Percentiles rank a stretch among this genome's conserved stretches.
These are phyloP conservation scores for Manacus vitellinus DNA, from an alignment of 2,113 vertebrate species.

Conservation along the genomic window DNA sequence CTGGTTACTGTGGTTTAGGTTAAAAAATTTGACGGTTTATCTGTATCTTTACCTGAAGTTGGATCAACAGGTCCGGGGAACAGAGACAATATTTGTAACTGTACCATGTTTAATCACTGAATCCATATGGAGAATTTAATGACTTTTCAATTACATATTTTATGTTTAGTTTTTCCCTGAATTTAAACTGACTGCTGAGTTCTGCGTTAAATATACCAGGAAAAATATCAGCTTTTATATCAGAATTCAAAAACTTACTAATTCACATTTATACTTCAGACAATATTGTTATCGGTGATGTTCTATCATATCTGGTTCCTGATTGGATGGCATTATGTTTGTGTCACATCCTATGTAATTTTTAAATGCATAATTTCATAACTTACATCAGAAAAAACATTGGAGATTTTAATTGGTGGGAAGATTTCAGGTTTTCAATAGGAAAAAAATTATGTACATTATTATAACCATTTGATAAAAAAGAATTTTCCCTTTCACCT, in stretches of 20 bases:
- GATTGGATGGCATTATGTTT: background rate
- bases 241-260: background rate
- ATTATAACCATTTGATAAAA: background rate
- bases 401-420: background rate
- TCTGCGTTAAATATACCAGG: background rate
- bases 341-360: background rate
- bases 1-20: background rate
- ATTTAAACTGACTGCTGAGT: background rate
- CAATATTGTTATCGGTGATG: background rate
- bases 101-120: background rate
- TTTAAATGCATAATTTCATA: background rate
- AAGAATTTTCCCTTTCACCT: background rate
- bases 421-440: background rate
- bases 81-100: background rate
- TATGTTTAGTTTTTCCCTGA: background rate
- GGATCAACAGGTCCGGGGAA: background rate
- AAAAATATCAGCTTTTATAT: background rate
- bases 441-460: background rate
- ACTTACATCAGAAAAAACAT: background rate
- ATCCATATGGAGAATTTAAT: background rate
- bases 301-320: background rate
- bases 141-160: background rate
- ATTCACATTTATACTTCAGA: background rate
- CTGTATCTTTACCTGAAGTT: background rate
- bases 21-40: background rate